These are phyloP conservation scores for Pachyrhynchus sulphureomaculatus DNA, from an alignment of 1,140 invertebrate species.

Conservation along the genomic window DNA sequence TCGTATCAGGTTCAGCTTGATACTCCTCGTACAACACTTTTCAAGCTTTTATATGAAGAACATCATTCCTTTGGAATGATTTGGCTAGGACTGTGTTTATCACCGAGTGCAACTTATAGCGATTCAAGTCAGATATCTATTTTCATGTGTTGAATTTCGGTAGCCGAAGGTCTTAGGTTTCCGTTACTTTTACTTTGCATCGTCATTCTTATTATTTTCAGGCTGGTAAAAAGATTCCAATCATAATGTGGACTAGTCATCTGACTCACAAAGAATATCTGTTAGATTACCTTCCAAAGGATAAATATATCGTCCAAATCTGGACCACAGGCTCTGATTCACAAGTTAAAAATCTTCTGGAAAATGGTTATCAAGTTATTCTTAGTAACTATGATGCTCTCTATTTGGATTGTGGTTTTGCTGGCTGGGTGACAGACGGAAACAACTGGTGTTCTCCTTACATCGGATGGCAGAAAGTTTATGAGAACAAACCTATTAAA, in stretches of 20 bases:
- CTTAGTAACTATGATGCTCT: slow-evolving; percentile 83
- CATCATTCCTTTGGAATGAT: too few relatives aligned
- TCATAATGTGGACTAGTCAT: slow-evolving; percentile 81
- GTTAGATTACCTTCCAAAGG: slow-evolving; percentile 66
- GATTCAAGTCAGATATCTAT: too few relatives aligned
- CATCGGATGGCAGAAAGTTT: slow-evolving; percentile 85
- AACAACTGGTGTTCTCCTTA: slow-evolving; percentile 88
- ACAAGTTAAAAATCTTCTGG: slow-evolving; percentile 64
- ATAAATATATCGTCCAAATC: slow-evolving; percentile 76
- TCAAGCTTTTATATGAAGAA: too few relatives aligned
- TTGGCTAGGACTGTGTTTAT: too few relatives aligned
- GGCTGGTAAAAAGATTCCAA: slow-evolving; percentile 58
- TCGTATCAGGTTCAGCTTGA: too few relatives aligned
- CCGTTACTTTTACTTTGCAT: too few relatives aligned
- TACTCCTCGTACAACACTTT: too few relatives aligned
- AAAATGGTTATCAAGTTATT: slow-evolving; percentile 72
- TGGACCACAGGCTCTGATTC: slow-evolving; percentile 70
- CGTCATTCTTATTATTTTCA: not conserved
- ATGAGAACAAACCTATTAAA: slow-evolving; percentile 68
- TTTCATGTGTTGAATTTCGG: too few relatives aligned
- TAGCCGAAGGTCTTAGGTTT: too few relatives aligned
- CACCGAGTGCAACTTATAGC: too few relatives aligned
- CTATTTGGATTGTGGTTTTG: slow-evolving; percentile 81
- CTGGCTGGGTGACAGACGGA: slow-evolving; percentile 62
- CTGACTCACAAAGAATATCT: slow-evolving; percentile 68